Percentiles rank a stretch among this genome's conserved stretches.
Conservation (phyloP, 2,888 invertebrate species). For the Macrosoma leucophasiata region DNA sequence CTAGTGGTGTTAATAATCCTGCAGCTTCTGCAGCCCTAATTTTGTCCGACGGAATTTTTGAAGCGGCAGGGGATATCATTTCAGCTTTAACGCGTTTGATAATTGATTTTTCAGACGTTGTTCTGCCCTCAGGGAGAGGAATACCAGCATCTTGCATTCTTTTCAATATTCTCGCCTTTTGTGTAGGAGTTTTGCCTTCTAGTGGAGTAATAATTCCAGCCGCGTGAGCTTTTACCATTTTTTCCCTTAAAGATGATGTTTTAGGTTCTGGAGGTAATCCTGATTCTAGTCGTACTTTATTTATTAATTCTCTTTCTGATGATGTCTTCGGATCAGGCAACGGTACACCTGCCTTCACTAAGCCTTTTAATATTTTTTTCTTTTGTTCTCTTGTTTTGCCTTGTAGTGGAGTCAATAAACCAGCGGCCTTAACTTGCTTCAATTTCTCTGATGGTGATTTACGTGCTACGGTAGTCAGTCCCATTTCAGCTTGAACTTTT, state of each 20-base stretch:
- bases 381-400: conserved; percentile 26
- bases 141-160: conserved; percentile 15
- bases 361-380: conserved; percentile 23
- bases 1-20: conserved; percentile 29
- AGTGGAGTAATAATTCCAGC: conserved; percentile 23
- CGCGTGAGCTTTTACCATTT: conserved; percentile 20
- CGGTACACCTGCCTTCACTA: conserved; percentile 21
- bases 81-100: conserved; percentile 18
- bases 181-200: conserved; percentile 25
- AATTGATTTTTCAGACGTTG: conserved; percentile 24
- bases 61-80: conserved; percentile 2
- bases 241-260: conserved; percentile 3
- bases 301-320: conserved; percentile 24
- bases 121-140: conserved; percentile 21
- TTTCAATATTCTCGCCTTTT: conserved; percentile 27
- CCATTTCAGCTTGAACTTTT: conserved; percentile 20
- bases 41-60: conserved; percentile 11
- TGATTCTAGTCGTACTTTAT: conserved; percentile 18
- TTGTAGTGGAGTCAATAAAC: conserved; percentile 28
- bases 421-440: conserved; percentile 25
- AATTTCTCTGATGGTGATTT: conserved; percentile 17
- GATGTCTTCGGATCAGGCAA: conserved; percentile 20
- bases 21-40: conserved; percentile 24
- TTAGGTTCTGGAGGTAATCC: conserved; percentile 22
- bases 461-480: conserved; percentile 23